Conservation (phyloP, 2,888 invertebrate genomes). For the Psylliodes chrysocephalus region DNA sequence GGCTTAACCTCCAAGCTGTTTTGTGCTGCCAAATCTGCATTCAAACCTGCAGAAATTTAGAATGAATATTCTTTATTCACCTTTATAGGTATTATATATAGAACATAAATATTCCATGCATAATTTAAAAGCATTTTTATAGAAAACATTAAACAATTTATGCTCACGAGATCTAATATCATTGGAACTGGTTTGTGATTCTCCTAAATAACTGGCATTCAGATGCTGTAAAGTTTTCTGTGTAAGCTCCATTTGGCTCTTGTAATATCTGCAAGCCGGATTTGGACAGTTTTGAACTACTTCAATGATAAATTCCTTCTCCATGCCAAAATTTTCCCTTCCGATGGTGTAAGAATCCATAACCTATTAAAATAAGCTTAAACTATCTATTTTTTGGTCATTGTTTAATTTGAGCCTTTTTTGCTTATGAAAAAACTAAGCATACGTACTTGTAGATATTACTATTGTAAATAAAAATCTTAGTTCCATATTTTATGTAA, state of each 20-base stretch:
- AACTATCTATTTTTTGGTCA: too few relatives aligned
- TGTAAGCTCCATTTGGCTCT: conserved; percentile 80
- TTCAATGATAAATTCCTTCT: conserved; percentile 88
- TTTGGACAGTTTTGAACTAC: conserved; percentile 90
- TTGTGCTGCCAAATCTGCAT: conserved; percentile 61
- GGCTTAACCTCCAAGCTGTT: conserved; percentile 56
- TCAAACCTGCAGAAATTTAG: conserved; percentile 48
- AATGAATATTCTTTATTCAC: too few relatives aligned
- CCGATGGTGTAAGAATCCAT: conserved; percentile 89
- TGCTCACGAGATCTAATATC: conserved; percentile 60
- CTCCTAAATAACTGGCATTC: conserved; percentile 63
- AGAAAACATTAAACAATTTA: not conserved
- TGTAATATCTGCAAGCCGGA: conserved; percentile 87
- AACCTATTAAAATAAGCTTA: conserved; percentile 68
- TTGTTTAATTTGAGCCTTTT: too few relatives aligned
- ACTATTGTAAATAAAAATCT: too few relatives aligned
- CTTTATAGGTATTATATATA: too few relatives aligned
- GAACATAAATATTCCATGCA: too few relatives aligned
- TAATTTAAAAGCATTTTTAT: too few relatives aligned
- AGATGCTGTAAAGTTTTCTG: conserved; percentile 79
- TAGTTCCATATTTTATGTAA: too few relatives aligned
- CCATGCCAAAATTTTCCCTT: conserved; percentile 86
- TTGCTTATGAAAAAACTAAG: too few relatives aligned
- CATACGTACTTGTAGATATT: too few relatives aligned
- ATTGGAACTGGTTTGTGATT: conserved; percentile 56